A percentile compares a stretch with the other conserved stretches of the same genome.
Evolutionary conservation across 2,113 vertebrate species (phyloP).

Genomic region (Balaenoptera acutorostrata): DNA sequence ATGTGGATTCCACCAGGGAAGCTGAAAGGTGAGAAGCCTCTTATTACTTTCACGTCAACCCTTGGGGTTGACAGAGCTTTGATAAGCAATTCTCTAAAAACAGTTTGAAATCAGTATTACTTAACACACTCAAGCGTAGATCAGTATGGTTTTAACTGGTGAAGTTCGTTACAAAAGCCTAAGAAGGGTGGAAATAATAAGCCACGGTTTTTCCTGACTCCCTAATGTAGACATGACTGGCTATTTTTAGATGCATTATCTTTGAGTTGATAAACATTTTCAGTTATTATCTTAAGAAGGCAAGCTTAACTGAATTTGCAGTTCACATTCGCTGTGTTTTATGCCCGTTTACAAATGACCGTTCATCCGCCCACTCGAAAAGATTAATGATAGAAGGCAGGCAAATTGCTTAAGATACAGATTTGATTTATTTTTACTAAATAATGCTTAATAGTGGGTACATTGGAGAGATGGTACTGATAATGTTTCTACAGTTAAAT

Average conservation of each 20-base stretch:
- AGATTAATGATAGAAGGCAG: slow-evolving; percentile 59
- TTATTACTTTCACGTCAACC: not conserved
- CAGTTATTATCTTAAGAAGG: slow-evolving; percentile 45
- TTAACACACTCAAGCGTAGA: not conserved
- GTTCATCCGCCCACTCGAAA: slow-evolving; percentile 7
- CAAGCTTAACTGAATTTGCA: slow-evolving; percentile 30
- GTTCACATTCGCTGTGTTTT: slow-evolving; percentile 15
- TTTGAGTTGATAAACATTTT: slow-evolving; percentile 60
- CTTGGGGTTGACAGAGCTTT: not conserved
- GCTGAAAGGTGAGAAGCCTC: not conserved
- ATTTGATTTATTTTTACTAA: slow-evolving; percentile 65
- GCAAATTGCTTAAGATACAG: slow-evolving; percentile 59
- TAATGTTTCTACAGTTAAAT: slow-evolving; percentile 18
- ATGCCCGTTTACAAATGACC: slow-evolving; percentile 44
- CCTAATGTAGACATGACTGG: not conserved
- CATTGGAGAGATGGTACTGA: slow-evolving; percentile 10
- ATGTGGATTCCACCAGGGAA: not conserved
- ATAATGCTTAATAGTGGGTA: slow-evolving; percentile 42
- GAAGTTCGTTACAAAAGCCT: not conserved
- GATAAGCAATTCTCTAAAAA: not conserved
- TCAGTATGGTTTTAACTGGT: not conserved
- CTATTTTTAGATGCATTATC: slow-evolving; percentile 58
- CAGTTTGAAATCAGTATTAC: not conserved
- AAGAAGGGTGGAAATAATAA: not conserved
- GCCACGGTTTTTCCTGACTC: not conserved